Evolutionary conservation across 2,797 vertebrate genomes (phyloP).

Genomic region (Cygnus olor): DNA sequence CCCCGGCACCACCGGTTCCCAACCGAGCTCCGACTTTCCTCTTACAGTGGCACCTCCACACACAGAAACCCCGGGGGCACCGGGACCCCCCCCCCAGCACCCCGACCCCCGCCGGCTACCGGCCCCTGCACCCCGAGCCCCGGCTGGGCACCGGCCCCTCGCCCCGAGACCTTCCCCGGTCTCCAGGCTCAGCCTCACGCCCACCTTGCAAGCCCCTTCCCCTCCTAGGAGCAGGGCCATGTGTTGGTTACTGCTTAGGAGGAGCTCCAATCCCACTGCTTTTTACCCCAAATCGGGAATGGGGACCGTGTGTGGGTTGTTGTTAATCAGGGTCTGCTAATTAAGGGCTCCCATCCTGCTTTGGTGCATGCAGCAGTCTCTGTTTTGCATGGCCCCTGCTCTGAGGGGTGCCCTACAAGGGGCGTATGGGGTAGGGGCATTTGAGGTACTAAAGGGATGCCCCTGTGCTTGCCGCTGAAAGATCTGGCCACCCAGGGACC

Average conservation of each 20-base stretch:
- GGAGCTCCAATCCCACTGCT: background rate
- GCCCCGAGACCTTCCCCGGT: background rate
- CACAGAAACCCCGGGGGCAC: too few species aligned
- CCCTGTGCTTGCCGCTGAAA: rapidly evolving
- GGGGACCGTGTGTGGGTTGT: rapidly evolving
- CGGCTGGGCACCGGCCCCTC: background rate
- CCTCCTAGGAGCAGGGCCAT: rapidly evolving
- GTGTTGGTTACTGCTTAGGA: rapidly evolving
- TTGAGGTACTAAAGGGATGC: background rate
- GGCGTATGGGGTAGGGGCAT: too few species aligned
- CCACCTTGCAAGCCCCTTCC: rapidly evolving
- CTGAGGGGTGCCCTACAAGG: too few species aligned
- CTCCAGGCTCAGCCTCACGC: background rate
- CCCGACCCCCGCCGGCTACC: too few species aligned
- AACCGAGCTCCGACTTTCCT: too few species aligned
- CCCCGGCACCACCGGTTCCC: too few species aligned
- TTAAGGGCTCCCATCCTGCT: background rate
- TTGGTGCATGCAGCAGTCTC: rapidly evolving
- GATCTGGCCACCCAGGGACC: rapidly evolving
- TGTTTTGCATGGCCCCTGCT: background rate
- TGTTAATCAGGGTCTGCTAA: background rate
- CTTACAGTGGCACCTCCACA: too few species aligned
- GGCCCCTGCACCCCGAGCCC: background rate
- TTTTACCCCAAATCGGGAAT: background rate
- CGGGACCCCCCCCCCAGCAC: too few species aligned